A percentile compares a stretch with the other conserved stretches of the same genome.
These are phyloP conservation scores for Psix sp. DNA, from an alignment of 1,140 invertebrate species.

Conservation along the genomic window DNA sequence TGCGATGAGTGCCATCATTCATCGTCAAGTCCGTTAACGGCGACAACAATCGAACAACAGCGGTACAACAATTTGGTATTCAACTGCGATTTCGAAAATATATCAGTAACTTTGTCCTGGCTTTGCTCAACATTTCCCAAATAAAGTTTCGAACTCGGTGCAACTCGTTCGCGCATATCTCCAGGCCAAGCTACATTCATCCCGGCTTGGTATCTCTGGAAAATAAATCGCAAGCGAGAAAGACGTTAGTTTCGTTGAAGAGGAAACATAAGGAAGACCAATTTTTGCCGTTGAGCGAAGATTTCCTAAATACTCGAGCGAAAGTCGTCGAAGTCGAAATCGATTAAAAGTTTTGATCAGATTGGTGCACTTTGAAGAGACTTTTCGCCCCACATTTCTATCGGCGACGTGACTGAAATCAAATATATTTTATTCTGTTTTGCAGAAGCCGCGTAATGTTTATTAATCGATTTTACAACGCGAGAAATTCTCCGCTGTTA, in stretches of 20 bases:
- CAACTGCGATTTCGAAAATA: background rate
- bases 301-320: conserved; percentile 5
- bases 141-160: conserved; percentile 6
- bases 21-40: background rate
- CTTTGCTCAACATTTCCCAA: conserved; percentile 8
- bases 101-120: conserved; percentile 1
- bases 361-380: conserved; percentile 56
- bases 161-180: conserved; percentile 13
- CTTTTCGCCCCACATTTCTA: conserved; percentile 57
- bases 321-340: conserved; percentile 12
- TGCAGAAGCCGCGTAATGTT: conserved; percentile 42
- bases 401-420: conserved; percentile 53
- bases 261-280: background rate
- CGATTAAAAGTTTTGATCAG: conserved; percentile 60
- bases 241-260: background rate
- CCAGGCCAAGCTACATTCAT: conserved; percentile 3
- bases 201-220: background rate
- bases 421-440: conserved; percentile 48
- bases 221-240: conserved; percentile 4
- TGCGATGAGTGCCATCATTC: background rate
- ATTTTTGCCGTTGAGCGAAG: background rate
- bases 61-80: background rate
- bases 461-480: conserved; percentile 50
- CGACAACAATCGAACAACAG: background rate
- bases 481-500: conserved; percentile 31